Percentiles rank a stretch among this genome's conserved stretches.
phyloP scores from a whole-genome alignment of 2,113 vertebrate species.

The Calyptomena viridis region DNA sequence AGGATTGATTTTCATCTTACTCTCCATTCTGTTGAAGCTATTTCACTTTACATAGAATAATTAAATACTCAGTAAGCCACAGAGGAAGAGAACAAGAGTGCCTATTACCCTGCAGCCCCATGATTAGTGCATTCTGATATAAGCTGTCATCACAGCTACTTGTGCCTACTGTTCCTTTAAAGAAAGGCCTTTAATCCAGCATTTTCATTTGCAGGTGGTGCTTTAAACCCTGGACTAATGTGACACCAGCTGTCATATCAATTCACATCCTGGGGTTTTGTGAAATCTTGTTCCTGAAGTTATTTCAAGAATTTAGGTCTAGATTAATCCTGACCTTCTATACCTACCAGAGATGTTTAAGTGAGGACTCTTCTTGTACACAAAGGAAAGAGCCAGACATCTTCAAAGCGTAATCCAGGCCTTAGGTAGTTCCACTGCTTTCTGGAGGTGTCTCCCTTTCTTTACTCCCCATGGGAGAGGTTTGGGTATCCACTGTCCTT shows the following conservation, averaged over 20 bases:
- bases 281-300: background rate
- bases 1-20: conserved; percentile 33
- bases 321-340: background rate
- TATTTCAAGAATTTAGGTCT: background rate
- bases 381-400: background rate
- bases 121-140: conserved; percentile 5
- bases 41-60: conserved; percentile 42
- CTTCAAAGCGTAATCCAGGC: background rate
- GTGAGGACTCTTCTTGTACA: background rate
- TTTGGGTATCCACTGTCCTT: background rate
- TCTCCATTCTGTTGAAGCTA: background rate
- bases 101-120: background rate
- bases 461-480: background rate
- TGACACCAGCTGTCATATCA: background rate
- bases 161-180: background rate
- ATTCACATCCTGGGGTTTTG: background rate
- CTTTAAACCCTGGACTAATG: background rate
- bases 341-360: background rate
- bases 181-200: background rate
- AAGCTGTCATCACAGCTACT: background rate
- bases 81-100: conserved; percentile 15
- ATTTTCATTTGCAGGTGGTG: background rate
- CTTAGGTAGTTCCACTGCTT: background rate
- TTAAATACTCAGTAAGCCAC: background rate
- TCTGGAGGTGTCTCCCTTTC: background rate